A percentile compares a stretch with the other conserved stretches of the same genome.
Conservation (phyloP, 1,140 invertebrate species). For the Penaeus indicus region DNA sequence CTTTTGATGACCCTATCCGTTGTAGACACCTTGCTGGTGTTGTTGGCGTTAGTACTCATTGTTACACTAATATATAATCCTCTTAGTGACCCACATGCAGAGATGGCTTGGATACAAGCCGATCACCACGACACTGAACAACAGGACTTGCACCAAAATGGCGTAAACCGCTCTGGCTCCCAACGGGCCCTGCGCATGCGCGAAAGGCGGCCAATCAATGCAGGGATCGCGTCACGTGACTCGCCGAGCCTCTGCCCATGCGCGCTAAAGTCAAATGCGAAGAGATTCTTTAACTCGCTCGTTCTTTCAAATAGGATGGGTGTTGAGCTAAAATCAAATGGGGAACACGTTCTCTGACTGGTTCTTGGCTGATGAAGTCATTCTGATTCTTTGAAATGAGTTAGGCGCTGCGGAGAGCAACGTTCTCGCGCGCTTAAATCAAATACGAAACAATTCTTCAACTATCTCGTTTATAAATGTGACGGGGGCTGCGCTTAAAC, state of each 20-base stretch:
- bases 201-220: slow-evolving; percentile 59
- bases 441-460: too few species aligned
- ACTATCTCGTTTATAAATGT: too few species aligned
- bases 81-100: slow-evolving; percentile 64
- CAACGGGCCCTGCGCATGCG: slow-evolving; percentile 45
- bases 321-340: too few species aligned
- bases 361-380: too few species aligned
- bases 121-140: slow-evolving; percentile 64
- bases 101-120: slow-evolving; percentile 61
- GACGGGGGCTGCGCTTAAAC: too few species aligned
- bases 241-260: slow-evolving; percentile 51
- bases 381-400: too few species aligned
- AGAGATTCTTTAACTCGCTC: too few species aligned
- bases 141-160: slow-evolving; percentile 58
- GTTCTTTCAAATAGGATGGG: too few species aligned
- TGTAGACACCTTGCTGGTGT: slow-evolving; percentile 64
- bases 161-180: slow-evolving; percentile 61
- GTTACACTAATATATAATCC: slow-evolving; percentile 65
- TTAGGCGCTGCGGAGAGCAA: too few species aligned
- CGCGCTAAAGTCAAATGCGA: slow-evolving; percentile 32
- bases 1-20: slow-evolving; percentile 65
- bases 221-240: slow-evolving; percentile 63
- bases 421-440: too few species aligned
- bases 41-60: slow-evolving; percentile 65
- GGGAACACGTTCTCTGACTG: too few species aligned